phyloP scores from a whole-genome alignment of 2,113 vertebrate genomes.

The Hippolais icterina region DNA sequence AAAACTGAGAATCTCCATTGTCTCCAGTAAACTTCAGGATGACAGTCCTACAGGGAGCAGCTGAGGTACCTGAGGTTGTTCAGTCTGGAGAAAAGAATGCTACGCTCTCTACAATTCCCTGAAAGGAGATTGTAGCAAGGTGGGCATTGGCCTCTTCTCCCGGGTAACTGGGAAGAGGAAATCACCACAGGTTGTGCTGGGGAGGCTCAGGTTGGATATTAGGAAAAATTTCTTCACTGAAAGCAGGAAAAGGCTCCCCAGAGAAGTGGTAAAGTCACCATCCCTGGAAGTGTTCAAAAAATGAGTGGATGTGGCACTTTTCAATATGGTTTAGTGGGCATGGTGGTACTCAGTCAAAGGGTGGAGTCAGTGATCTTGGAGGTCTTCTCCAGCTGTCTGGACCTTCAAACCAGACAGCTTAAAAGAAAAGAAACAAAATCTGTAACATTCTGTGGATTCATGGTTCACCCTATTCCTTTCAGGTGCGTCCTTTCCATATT shows the following conservation, averaged over 20 bases:
- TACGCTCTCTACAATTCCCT: neutral
- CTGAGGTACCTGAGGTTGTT: neutral
- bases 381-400: neutral
- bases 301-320: neutral
- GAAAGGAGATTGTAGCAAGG: neutral
- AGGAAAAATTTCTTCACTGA: neutral
- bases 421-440: neutral
- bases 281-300: neutral
- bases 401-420: neutral
- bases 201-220: neutral
- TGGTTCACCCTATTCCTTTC: neutral
- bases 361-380: neutral
- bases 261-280: neutral
- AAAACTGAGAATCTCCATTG: neutral
- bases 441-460: neutral
- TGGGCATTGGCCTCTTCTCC: neutral
- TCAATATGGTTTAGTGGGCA: neutral
- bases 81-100: neutral
- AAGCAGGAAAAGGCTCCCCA: neutral
- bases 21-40: neutral
- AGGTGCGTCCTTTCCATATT: neutral
- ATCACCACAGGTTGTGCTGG: neutral
- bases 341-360: neutral
- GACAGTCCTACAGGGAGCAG: neutral
- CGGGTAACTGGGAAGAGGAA: neutral